Base-by-base conservation (phyloP, 2,888 invertebrate species). In the Pristionchus japonicus region DNA sequence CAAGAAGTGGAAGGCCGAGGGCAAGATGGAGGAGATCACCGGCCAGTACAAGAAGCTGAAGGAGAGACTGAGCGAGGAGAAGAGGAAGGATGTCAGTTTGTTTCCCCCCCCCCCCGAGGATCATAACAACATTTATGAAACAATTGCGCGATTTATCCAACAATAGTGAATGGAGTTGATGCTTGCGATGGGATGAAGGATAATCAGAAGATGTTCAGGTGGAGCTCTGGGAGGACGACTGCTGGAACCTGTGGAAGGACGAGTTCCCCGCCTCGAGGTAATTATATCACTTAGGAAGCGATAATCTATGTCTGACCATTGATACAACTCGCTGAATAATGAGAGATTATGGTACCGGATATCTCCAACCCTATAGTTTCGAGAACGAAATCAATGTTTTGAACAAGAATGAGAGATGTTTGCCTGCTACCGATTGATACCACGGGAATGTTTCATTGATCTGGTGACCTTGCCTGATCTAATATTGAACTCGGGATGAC, bases 21-120 rank as follows among this genome's bases (percentile, higher is more conserved):
- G 90, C n/a, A 89, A 90, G 49, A 82, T 86, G 15, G 90, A 89
- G 17, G 89, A 89, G 57, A 88, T 90, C 64, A 89, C 89, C 74
- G 88, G 88, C 64, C 89, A 90, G 87, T 86, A 92, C 61, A 88
- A 86, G 27, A 90, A 91, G 84, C 88, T 91, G 89, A 89, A 91
- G 86, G 90, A 88, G n/a, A 84, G 90, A 23, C 77, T 93, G 67
- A 87, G 88, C 20, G 92, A 91, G 57, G 86, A 89, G 15, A 86
- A 89, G 40, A 90, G 82, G 31, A 89, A 90, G 80, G 88, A 87
- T 49, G 90, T 90, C 37, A 89, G 89, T 74, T 40, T 89, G n/a
- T n/a, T n/a, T n/a, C n/a, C n/a, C n/a, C n/a, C n/a, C n/a, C n/a
- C n/a, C n/a, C n/a, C n/a, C n/a, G n/a, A n/a, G n/a, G n/a, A n/a